phyloP scores from a whole-genome alignment of 2,797 vertebrate genomes.

The Pipistrellus pygmaeus region DNA sequence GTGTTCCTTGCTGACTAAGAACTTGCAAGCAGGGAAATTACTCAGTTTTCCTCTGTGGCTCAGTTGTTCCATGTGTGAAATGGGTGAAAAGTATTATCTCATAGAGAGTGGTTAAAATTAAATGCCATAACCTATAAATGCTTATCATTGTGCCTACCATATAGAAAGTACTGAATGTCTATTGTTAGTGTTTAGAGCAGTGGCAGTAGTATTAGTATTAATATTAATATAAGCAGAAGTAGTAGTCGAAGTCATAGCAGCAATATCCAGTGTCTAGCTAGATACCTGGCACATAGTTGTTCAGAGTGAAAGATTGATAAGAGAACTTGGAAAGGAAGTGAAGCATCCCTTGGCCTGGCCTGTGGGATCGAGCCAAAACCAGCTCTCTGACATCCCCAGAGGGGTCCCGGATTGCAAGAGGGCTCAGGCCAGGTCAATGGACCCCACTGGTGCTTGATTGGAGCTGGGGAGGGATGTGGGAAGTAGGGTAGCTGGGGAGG shows the following conservation, averaged over 20 bases:
- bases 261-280: not conserved
- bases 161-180: not conserved
- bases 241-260: not conserved
- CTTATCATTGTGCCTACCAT: not conserved
- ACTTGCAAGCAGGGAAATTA: constrained; percentile 1
- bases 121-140: not conserved
- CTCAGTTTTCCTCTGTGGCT: constrained; percentile 1
- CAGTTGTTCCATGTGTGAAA: not conserved
- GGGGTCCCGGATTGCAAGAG: too few relatives aligned
- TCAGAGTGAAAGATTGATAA: not conserved
- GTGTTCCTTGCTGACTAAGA: not conserved
- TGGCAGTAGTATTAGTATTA: not conserved
- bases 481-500: too few relatives aligned
- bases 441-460: too few relatives aligned
- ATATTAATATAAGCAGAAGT: not conserved
- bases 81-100: not conserved
- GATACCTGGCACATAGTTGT: not conserved
- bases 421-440: too few relatives aligned
- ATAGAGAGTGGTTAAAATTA: not conserved
- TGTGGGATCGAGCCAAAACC: too few relatives aligned
- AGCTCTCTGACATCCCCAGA: too few relatives aligned
- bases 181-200: not conserved
- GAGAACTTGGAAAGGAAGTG: not conserved
- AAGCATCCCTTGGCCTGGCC: not conserved
- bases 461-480: too few relatives aligned